Evolutionary conservation across 2,888 invertebrate genomes (phyloP), one percentile per base, ranked within the genome.

Genomic region (Synanthedon andrenaeformis): DNA sequence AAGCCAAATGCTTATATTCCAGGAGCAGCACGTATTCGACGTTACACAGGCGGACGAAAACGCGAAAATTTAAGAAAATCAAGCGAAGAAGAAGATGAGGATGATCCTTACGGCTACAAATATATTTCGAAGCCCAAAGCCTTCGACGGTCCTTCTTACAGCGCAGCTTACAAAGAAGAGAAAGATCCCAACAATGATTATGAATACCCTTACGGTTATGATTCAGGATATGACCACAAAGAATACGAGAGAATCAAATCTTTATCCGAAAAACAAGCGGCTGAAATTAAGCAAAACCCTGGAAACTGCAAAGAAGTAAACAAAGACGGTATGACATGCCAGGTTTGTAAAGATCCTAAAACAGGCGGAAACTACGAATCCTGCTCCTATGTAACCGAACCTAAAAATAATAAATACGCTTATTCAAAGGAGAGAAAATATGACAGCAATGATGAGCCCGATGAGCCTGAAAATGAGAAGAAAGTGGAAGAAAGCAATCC

Each of bases 281-380:
- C 90, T 42, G 89, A 90, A 78, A 73, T 91, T 42, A 90, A 90
- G 65, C 88, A 89, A 67, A 89, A 90, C 57, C 89, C 89, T 13
- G 90, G 90, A 57, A 90, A 91, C 61, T 94, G 94, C 62, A 89
- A 90, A 63, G 89, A 91, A 66, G 89, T 92, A 0, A 76, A 89
- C 52, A 91, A 88, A 63, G 90, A 92, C 58, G 91, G 91, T 3
- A 91, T 91, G 90, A 88, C 89, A 11, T 95, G 94, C 70, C 90
- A 90, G 59, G 88, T 93, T 1, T 96, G 95, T 67, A 91, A 92
- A 61, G 91, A 94, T 67, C 89, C 92, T 1, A 91, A 92, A 69
- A 92, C 91, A 2, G 93, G 93, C 50, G 94, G 92, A 35, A 91
- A 92, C 57, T 94, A 91, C 59, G 95, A 95, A 72, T 92, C 92